Percentiles rank a stretch among this genome's conserved stretches.
Conservation (phyloP, 2,888 invertebrate genomes). For the Neria commutata region DNA sequence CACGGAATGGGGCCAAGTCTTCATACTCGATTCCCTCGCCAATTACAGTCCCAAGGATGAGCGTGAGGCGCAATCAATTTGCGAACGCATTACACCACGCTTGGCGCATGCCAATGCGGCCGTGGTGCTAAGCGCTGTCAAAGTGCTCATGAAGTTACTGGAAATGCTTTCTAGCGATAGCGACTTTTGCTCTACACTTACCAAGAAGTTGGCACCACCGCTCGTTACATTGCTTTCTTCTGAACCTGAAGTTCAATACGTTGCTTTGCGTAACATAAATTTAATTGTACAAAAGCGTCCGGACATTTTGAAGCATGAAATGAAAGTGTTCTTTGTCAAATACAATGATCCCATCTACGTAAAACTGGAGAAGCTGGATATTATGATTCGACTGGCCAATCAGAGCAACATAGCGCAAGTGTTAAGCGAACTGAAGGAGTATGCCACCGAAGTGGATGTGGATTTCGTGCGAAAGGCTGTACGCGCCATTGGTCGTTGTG, state of each 20-base stretch:
- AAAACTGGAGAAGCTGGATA: constrained; percentile 97
- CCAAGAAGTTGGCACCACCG: constrained; percentile 98
- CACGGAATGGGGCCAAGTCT: constrained; percentile 99
- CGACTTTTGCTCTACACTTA: constrained; percentile 91
- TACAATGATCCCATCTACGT: constrained; percentile 99
- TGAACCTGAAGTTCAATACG: constrained; percentile 99
- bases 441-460: constrained; percentile 99
- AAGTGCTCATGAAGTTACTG: constrained; percentile 97
- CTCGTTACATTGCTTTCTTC: constrained; percentile 96
- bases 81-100: constrained; percentile 95
- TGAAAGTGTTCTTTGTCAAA: constrained; percentile 99
- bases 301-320: constrained; percentile 98
- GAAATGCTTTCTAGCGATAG: constrained; percentile 94
- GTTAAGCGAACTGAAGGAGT: constrained; percentile 95
- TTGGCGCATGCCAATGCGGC: constrained; percentile 99
- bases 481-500: constrained; percentile 96
- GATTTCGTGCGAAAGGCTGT: constrained; percentile 99
- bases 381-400: constrained; percentile 98
- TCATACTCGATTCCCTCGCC: constrained; percentile 95
- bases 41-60: constrained; percentile 98
- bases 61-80: constrained; percentile 97
- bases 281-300: constrained; percentile 98
- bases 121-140: constrained; percentile 97
- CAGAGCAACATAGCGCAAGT: constrained; percentile 98
- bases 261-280: constrained; percentile 97